Evolutionary conservation across 2,113 vertebrate genomes (phyloP).

Genomic region (Echinops telfairi): DNA sequence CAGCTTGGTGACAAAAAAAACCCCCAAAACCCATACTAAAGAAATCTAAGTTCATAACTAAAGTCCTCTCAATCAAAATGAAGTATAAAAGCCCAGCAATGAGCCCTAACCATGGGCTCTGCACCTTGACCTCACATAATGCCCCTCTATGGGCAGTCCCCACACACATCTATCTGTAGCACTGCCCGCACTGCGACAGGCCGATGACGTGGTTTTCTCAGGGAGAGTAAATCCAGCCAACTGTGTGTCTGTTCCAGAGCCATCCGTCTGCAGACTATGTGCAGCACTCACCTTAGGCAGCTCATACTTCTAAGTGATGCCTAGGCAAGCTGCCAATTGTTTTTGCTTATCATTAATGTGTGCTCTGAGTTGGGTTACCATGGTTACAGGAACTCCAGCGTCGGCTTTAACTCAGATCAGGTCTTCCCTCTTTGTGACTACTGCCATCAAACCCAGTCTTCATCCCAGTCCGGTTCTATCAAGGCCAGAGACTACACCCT

Average conservation of each 20-base stretch:
- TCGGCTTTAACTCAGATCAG: slow-evolving; percentile 38
- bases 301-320: slow-evolving; percentile 68
- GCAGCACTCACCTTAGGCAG: slow-evolving; percentile 59
- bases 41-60: not conserved
- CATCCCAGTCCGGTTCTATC: not conserved
- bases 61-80: not conserved
- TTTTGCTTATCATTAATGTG: slow-evolving; percentile 70
- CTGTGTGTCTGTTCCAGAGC: not conserved
- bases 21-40: not conserved
- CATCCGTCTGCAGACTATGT: not conserved
- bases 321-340: slow-evolving; percentile 71
- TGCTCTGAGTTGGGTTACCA: slow-evolving; percentile 71
- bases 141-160: not conserved
- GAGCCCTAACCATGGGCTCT: not conserved
- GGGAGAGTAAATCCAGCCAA: not conserved
- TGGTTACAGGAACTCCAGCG: slow-evolving; percentile 63
- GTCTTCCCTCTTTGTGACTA: slow-evolving; percentile 28
- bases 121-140: not conserved
- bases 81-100: not conserved
- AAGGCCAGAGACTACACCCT: not conserved
- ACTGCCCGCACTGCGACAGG: not conserved
- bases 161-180: not conserved
- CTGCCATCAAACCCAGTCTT: not conserved
- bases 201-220: not conserved
- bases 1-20: not conserved